These are phyloP conservation scores for Papilio demoleus DNA, from an alignment of 2,888 invertebrate genomes.

Conservation along the genomic window DNA sequence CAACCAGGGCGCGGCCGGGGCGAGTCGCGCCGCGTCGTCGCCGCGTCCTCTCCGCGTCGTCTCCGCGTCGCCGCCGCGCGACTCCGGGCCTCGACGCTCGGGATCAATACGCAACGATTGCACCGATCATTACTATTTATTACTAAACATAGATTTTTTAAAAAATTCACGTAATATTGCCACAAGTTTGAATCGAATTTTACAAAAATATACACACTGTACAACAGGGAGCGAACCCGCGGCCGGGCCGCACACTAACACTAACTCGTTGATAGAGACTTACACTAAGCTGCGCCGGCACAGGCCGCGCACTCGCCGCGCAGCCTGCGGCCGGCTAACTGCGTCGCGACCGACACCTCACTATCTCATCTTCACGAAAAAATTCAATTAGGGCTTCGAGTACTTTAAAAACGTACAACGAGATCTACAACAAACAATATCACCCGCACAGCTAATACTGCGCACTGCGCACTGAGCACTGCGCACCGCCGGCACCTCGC, in stretches of 20 bases:
- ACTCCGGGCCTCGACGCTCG: slow-evolving; percentile 46
- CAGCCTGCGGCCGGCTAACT: slow-evolving; percentile 2
- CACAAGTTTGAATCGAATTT: slow-evolving; percentile 77
- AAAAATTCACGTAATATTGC: slow-evolving; percentile 78
- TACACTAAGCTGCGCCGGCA: slow-evolving; percentile 52
- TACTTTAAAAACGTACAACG: slow-evolving; percentile 8
- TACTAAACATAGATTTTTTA: slow-evolving; percentile 69
- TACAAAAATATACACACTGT: slow-evolving; percentile 83
- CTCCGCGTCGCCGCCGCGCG: too few relatives aligned
- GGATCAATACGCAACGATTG: slow-evolving; percentile 67
- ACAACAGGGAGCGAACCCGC: slow-evolving; percentile 72
- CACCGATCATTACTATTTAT: slow-evolving; percentile 66
- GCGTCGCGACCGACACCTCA: background rate
- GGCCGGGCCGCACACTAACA: slow-evolving; percentile 57
- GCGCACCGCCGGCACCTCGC: too few relatives aligned
- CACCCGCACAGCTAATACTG: too few relatives aligned
- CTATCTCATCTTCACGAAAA: background rate
- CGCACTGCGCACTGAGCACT: too few relatives aligned
- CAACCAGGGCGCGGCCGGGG: background rate
- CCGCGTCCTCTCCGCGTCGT: too few relatives aligned
- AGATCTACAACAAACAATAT: slow-evolving; percentile 21
- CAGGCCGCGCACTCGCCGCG: background rate
- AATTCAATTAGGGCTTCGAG: background rate
- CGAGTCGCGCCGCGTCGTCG: slow-evolving; percentile 4
- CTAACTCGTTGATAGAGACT: slow-evolving; percentile 81